phyloP scores from a whole-genome alignment of 2,888 invertebrate genomes.

The Volucella inanis region DNA sequence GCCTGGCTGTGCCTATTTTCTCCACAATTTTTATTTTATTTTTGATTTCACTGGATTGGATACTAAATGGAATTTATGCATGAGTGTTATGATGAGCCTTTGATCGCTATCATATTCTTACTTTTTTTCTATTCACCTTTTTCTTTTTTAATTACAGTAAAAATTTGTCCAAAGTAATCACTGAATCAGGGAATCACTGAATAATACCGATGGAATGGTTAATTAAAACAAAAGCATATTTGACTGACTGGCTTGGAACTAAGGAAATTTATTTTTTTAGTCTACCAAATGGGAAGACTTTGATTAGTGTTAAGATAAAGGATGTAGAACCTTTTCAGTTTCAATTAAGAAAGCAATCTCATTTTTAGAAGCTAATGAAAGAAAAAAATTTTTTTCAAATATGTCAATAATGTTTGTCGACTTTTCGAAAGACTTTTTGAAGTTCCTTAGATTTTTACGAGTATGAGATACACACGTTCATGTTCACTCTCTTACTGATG shows the following conservation, averaged over 20 bases:
- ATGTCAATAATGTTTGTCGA: too few species aligned
- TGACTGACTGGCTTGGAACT: slow-evolving; percentile 2
- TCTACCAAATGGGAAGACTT: neutral
- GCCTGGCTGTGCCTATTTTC: neutral
- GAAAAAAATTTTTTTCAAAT: too few species aligned
- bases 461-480: too few species aligned
- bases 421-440: too few species aligned
- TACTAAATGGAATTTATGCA: slow-evolving; percentile 43
- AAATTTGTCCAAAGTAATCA: slow-evolving; percentile 10
- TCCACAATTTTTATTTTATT: neutral
- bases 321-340: neutral
- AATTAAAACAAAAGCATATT: slow-evolving; percentile 22
- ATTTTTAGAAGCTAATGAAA: too few species aligned
- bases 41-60: slow-evolving; percentile 5
- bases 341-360: neutral
- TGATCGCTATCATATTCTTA: slow-evolving; percentile 40
- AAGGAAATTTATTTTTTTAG: neutral
- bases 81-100: slow-evolving; percentile 38
- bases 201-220: slow-evolving; percentile 11
- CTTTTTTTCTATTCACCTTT: slow-evolving; percentile 23
- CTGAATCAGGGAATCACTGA: neutral
- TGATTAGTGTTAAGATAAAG: neutral
- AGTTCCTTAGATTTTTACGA: too few species aligned
- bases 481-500: too few species aligned
- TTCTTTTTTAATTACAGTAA: slow-evolving; percentile 41